Conservation (phyloP, 2,888 invertebrate species). For the Meliscaeva auricollis region DNA sequence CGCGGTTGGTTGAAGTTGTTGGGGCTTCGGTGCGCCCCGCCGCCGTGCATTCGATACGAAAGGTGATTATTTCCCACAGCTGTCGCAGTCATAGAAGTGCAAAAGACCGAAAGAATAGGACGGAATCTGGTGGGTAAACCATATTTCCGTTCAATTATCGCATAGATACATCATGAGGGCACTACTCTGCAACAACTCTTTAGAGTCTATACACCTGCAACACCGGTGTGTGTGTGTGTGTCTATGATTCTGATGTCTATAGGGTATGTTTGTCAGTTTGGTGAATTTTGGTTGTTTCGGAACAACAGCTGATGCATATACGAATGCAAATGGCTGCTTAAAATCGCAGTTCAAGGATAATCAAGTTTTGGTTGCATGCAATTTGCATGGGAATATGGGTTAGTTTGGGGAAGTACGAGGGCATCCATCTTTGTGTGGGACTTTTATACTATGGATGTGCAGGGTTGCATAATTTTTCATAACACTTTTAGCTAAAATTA, state of each 20-base stretch:
- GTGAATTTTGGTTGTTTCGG: too few relatives aligned
- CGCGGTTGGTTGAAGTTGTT: not conserved
- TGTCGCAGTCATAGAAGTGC: constrained; percentile 28
- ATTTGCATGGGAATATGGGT: not conserved
- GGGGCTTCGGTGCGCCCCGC: not conserved
- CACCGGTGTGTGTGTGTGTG: not conserved
- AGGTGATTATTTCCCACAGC: constrained; percentile 64
- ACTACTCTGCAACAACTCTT: constrained; percentile 20
- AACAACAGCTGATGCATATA: constrained; percentile 2
- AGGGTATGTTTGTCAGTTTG: too few relatives aligned
- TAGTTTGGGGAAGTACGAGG: not conserved
- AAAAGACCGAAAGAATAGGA: constrained; percentile 23
- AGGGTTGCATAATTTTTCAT: too few relatives aligned
- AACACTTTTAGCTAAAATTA: too few relatives aligned
- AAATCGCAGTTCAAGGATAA: constrained; percentile 67
- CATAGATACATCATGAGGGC: constrained; percentile 56
- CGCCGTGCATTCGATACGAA: not conserved
- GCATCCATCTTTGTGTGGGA: not conserved
- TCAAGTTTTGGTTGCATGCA: constrained; percentile 54
- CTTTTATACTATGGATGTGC: not conserved
- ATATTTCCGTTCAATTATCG: constrained; percentile 74
- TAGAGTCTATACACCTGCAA: constrained; percentile 3
- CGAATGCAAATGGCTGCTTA: constrained; percentile 63
- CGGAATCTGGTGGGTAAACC: constrained; percentile 51
- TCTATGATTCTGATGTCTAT: constrained; percentile 2